These are phyloP conservation scores for Istiophorus platypterus DNA, from an alignment of 2,113 vertebrate species.

Conservation along the genomic window DNA sequence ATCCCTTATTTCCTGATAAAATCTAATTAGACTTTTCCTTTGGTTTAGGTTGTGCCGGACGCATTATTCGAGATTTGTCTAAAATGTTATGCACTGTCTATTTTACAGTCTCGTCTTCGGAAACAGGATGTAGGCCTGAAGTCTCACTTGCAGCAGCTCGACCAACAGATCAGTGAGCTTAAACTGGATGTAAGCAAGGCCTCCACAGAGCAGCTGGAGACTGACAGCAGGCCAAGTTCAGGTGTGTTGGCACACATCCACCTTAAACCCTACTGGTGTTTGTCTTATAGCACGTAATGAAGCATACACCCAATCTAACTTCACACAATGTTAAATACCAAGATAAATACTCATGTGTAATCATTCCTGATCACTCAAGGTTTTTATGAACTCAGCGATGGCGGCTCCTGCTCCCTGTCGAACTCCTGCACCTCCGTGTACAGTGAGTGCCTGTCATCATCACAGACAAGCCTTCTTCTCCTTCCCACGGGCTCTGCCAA, in stretches of 20 bases:
- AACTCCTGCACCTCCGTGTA: slow-evolving; percentile 95
- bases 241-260: slow-evolving; percentile 77
- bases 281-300: slow-evolving; percentile 1
- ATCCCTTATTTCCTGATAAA: neutral
- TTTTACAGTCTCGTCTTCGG: slow-evolving; percentile 87
- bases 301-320: neutral
- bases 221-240: slow-evolving; percentile 96
- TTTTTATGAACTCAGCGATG: slow-evolving; percentile 96
- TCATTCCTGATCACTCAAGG: slow-evolving; percentile 79
- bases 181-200: slow-evolving; percentile 89
- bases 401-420: slow-evolving; percentile 92
- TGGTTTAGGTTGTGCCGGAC: neutral
- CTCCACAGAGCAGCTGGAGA: slow-evolving; percentile 89
- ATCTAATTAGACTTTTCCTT: neutral
- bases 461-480: slow-evolving; percentile 84
- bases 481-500: slow-evolving; percentile 58
- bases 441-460: slow-evolving; percentile 90
- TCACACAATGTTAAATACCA: neutral
- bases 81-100: slow-evolving; percentile 29
- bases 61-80: slow-evolving; percentile 1
- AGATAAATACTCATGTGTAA: slow-evolving; percentile 14
- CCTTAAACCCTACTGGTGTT: neutral
- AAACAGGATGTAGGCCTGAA: slow-evolving; percentile 92
- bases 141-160: slow-evolving; percentile 92
- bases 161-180: slow-evolving; percentile 92